Evolutionary conservation across 1,140 invertebrate species (phyloP).

Genomic region (Heterodera schachtii): DNA sequence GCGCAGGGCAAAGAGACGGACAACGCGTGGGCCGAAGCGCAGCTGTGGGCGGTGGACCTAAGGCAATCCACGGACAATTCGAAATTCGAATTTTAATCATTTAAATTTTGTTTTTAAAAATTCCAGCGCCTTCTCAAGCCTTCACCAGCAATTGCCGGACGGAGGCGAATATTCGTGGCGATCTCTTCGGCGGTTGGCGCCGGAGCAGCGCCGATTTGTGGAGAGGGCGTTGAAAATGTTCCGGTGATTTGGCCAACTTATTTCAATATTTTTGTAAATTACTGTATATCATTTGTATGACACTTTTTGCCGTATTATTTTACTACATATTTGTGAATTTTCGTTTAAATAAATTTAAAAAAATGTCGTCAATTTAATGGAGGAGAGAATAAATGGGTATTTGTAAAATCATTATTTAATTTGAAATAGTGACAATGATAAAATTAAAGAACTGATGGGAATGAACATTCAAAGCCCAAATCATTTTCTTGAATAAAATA

Average conservation of each 20-base stretch:
- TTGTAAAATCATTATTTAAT: no score
- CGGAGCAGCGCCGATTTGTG: slow-evolving; percentile 5
- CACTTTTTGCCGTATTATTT: no score
- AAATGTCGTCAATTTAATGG: no score
- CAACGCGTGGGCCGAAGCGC: slow-evolving; percentile 52
- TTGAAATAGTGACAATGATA: no score
- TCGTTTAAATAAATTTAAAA: no score
- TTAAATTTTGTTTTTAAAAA: not conserved
- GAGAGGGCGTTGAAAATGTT: slow-evolving; percentile 1
- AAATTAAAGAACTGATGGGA: no score
- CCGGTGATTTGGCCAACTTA: not conserved
- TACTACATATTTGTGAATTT: no score
- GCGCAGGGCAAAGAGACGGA: slow-evolving; percentile 41
- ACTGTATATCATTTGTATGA: no score
- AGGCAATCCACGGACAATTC: slow-evolving; percentile 9
- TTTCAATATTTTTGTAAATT: not conserved
- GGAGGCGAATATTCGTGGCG: slow-evolving; percentile 5
- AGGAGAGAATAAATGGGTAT: no score
- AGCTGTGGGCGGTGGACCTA: slow-evolving; percentile 41
- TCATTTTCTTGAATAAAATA: no score
- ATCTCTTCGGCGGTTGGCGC: not conserved
- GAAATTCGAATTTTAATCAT: not conserved
- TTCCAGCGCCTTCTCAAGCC: slow-evolving; percentile 7
- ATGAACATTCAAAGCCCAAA: no score
- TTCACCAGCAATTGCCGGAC: slow-evolving; percentile 3